These are phyloP conservation scores for Hydractinia symbiolongicarpus DNA, from an alignment of 30 jellyfish, hydroid and myxozoan genomes.

Conservation along the genomic window DNA sequence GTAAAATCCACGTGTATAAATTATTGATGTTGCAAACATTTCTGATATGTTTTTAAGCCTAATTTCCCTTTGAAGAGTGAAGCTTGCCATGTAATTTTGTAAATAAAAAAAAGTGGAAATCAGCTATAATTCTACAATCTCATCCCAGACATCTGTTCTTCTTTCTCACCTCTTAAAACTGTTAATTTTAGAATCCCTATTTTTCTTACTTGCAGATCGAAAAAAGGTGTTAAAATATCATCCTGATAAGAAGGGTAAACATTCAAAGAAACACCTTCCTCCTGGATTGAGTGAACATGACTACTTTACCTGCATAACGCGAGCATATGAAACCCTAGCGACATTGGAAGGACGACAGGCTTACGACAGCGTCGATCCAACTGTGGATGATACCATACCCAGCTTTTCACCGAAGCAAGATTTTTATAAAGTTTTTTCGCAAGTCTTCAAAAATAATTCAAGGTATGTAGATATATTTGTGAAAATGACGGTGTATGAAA, in stretches of 20 bases:
- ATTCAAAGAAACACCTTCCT: slow-evolving; percentile 23
- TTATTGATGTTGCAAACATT: too few species aligned
- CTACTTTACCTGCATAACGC: slow-evolving; percentile 83
- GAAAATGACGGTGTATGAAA: too few species aligned
- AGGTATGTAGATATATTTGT: slow-evolving; percentile 36
- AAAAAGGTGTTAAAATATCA: slow-evolving; percentile 72
- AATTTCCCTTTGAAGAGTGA: too few species aligned
- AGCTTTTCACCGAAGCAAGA: slow-evolving; percentile 51
- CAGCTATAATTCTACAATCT: too few species aligned
- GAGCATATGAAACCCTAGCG: slow-evolving; percentile 77
- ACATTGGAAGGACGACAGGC: slow-evolving; percentile 69
- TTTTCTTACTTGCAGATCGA: slow-evolving; percentile 47
- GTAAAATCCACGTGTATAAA: too few species aligned
- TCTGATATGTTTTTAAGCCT: too few species aligned
- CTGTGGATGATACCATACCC: slow-evolving; percentile 78
- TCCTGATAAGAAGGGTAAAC: slow-evolving; percentile 74
- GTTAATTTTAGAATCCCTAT: not conserved
- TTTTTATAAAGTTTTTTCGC: slow-evolving; percentile 52
- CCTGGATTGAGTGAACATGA: slow-evolving; percentile 83
- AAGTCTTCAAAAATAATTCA: slow-evolving; percentile 52
- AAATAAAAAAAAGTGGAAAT: too few species aligned
- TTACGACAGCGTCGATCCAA: slow-evolving; percentile 86
- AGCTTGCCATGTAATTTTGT: too few species aligned
- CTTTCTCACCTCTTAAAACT: not conserved
- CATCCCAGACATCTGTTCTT: too few species aligned